Evolutionary conservation across 2,888 invertebrate genomes (phyloP), one percentile per base, ranked within the genome.

Genomic region (Leucoma salicis): DNA sequence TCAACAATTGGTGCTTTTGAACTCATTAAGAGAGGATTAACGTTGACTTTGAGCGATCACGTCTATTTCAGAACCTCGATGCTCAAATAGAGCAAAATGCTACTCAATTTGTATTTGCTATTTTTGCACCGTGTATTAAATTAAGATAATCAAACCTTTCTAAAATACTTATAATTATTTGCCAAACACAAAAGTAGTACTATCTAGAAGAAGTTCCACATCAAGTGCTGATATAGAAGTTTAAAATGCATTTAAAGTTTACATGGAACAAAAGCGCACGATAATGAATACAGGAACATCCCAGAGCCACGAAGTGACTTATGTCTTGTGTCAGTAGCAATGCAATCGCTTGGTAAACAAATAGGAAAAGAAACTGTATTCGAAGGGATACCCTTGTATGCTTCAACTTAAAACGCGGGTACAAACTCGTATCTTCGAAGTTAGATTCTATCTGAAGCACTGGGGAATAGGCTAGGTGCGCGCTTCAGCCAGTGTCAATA

Each of bases 11-110:
- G 74, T 80, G 76, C 78, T 79, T 78, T 81, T 80, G 76, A 82
- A 82, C 82, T 83, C 84, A 84, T 85, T 86, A 82, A 74, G 72
- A 55, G 58, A 58, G 82, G 84, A 85, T 85, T 82, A 84, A 66
- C 74, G 69, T 65, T 78, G 83, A 85, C 84, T 81, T 82, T 87
- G 85, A 85, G 70, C 69, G 82, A 85, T 86, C 65, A 70, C 69
- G 69, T 62, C 69, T 72, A 75, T 80, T 80, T 64, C 54, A 61
- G 64, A 61, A 54, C 46, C 57, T 50, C 64, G 67, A 66, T 70
- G 63, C 77, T 77, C 74, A 66, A 75, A 74, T 71, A 70, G 58
- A 66, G 66, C 66, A 67, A 61, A 62, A 59, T 60, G 68, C 70
- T 70, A 75, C 82, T 76, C 78, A 80, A 78, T 78, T 75, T 63